Evolutionary conservation across 2,797 vertebrate genomes (phyloP).

Genomic region (Parambassis ranga): DNA sequence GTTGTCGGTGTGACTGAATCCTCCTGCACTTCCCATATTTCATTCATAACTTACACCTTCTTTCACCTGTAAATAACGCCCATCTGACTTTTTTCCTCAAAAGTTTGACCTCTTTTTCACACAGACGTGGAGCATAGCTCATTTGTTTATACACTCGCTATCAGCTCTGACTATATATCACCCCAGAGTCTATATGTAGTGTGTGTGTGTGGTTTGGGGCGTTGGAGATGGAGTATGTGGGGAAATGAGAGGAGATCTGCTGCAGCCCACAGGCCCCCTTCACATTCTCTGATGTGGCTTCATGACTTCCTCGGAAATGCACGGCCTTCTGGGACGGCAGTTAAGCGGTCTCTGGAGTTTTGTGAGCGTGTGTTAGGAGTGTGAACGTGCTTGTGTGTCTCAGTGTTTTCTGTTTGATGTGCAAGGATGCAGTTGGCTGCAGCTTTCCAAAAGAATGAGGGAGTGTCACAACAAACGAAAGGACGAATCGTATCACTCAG

Average conservation of each 20-base stretch:
- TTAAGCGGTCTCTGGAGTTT: slow-evolving; percentile 56
- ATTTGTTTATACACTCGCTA: slow-evolving; percentile 56
- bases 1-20: too few relatives aligned
- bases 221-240: slow-evolving; percentile 61
- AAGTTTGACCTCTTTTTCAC: slow-evolving; percentile 12
- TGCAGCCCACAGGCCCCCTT: slow-evolving; percentile 69
- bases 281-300: slow-evolving; percentile 75
- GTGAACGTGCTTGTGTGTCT: slow-evolving; percentile 24
- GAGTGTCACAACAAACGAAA: slow-evolving; percentile 25
- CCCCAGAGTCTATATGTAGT: slow-evolving; percentile 56
- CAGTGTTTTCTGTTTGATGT: slow-evolving; percentile 9
- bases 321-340: slow-evolving; percentile 68
- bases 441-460: slow-evolving; percentile 30
- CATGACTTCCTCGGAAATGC: slow-evolving; percentile 67
- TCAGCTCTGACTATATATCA: slow-evolving; percentile 52
- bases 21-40: slow-evolving; percentile 34
- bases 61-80: slow-evolving; percentile 28
- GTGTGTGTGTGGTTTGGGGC: slow-evolving; percentile 61
- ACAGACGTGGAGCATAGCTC: slow-evolving; percentile 47
- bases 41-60: slow-evolving; percentile 28
- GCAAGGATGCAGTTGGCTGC: too few relatives aligned
- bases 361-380: slow-evolving; percentile 32
- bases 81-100: slow-evolving; percentile 13
- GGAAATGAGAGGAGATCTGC: slow-evolving; percentile 74
- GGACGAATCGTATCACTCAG: slow-evolving; percentile 27